Base-by-base conservation (phyloP, 2,797 vertebrate genomes). In the Poeciliopsis presidionis region DNA sequence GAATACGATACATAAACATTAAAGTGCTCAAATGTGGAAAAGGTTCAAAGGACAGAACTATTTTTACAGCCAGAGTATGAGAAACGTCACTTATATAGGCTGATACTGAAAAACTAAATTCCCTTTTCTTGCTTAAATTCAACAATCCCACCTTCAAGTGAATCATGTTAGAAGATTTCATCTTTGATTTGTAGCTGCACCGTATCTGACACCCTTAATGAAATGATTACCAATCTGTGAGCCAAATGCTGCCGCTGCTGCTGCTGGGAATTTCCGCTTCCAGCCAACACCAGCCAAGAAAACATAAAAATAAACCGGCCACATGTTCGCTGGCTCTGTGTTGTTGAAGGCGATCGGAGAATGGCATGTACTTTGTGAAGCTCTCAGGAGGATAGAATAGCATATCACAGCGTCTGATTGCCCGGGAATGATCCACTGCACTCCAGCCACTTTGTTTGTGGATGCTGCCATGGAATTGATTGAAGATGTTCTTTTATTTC, bases 211-310 rank as follows among this genome's bases (percentile, higher is more conserved):
- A 47, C 47, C 74, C 81, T 74, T 22, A 43, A 69, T 45, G 65
- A n/a, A n/a, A 49, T 41, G 57, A 81, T 84, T 89, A 82, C 77
- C 84, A 78, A 74, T 84, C 84, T 79, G n/a, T 61, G 81, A 85
- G 79, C 86, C 73, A 59, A 77, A 81, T 18, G 46, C 46, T 47
- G 45, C 45, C 16, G 80, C 75, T 74, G 79, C 73, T 65, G 80
- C 73, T 80, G 73, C 87, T 92, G 92, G 91, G 94, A 94, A 95
- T 87, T 80, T 92, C 83, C 46, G 85, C 84, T 90, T 87, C 81
- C 78, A 85, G 90, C 89, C 92, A 94, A 89, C 87, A 92, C 85
- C 73, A 81, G 79, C 84, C 79, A 51, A 61, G 28, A 12, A 1
- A 75, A 88, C 77, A 81, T 55, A 74, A 74, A 90, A 93, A 93